Base-by-base conservation (phyloP, 2,888 invertebrate genomes). In the Melinaea marsaeus region DNA sequence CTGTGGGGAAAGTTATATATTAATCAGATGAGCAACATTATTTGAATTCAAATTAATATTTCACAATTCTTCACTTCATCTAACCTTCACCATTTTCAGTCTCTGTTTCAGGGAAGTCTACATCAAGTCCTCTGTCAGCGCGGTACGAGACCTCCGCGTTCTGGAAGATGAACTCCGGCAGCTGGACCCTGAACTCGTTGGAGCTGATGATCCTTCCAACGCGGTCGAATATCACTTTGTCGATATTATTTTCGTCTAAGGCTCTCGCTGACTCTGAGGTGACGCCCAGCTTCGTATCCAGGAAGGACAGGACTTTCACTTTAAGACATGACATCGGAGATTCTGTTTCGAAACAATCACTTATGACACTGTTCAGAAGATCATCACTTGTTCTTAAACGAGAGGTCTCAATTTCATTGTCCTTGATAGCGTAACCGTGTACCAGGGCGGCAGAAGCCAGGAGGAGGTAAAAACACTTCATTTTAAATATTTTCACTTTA, bases 201-300 rank as follows among this genome's bases (percentile, higher is more conserved):
- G 92, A 93, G 79, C 94, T 93, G 66, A 96, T 78, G 72, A 95
- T 93, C 77, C 94, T 93, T 11, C 93, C 93, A 9, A 94, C 92
- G 71, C 96, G 93, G 71, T 95, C 93, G 70, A 94, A 93, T 72
- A 96, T 94, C 64, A 95, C 94, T 80, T 94, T 94, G 74, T 96
- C 96, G 69, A 95, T 92, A 77, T 94, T 92, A 60, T 91, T 84
- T 63, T 92, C 91, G 71, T 93, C 86, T 67, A 93, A 89, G 66
- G 92, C 92, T 69, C 94, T 92, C 55, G 92, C 91, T 60, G 92
- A 91, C 73, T 94, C 93, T 62, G 92, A 91, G 63, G 88, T 85
- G 47, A 94, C 88, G 73, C 94, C 94, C 66, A 94, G 84, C 63
- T 94, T 90, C 51, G 93, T 93, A 83, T 96, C 95, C 88, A 96